Evolutionary conservation across 2,797 vertebrate species (phyloP).

Genomic region (Argya squamiceps): DNA sequence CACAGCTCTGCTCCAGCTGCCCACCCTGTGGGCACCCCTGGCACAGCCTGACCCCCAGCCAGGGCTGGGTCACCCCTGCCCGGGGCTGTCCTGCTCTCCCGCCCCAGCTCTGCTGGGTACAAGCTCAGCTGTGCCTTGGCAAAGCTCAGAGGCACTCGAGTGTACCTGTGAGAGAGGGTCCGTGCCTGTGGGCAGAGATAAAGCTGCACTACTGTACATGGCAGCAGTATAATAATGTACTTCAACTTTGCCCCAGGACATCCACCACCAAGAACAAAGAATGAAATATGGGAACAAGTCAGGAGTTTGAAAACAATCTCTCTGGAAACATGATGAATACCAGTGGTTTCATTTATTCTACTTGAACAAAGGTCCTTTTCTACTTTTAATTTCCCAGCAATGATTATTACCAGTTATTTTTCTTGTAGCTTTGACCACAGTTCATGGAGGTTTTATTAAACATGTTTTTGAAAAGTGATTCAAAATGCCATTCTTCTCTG

Average conservation of each 20-base stretch:
- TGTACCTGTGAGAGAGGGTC: background rate
- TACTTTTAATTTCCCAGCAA: constrained; percentile 70
- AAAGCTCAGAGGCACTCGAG: fast-evolving
- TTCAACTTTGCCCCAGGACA: constrained; percentile 39
- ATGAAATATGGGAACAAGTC: constrained; percentile 53
- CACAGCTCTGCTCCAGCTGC: too few relatives aligned
- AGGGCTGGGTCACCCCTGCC: background rate
- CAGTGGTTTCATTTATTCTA: constrained; percentile 62
- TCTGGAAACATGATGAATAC: constrained; percentile 63
- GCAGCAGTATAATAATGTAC: background rate
- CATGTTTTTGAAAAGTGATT: constrained; percentile 59
- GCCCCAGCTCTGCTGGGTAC: background rate
- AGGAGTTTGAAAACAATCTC: constrained; percentile 63
- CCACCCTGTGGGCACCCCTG: too few relatives aligned
- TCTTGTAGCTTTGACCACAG: constrained; percentile 59
- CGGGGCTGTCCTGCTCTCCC: background rate
- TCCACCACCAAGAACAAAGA: constrained; percentile 45
- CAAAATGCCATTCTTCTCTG: constrained; percentile 42
- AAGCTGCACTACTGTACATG: background rate
- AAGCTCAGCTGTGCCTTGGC: fast-evolving
- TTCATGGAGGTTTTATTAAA: constrained; percentile 56
- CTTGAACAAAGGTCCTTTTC: constrained; percentile 66
- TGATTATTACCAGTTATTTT: constrained; percentile 68
- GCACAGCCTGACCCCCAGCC: too few relatives aligned
- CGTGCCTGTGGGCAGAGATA: background rate